Conservation (phyloP, 2,113 vertebrate genomes). For the Dipodomys merriami region DNA sequence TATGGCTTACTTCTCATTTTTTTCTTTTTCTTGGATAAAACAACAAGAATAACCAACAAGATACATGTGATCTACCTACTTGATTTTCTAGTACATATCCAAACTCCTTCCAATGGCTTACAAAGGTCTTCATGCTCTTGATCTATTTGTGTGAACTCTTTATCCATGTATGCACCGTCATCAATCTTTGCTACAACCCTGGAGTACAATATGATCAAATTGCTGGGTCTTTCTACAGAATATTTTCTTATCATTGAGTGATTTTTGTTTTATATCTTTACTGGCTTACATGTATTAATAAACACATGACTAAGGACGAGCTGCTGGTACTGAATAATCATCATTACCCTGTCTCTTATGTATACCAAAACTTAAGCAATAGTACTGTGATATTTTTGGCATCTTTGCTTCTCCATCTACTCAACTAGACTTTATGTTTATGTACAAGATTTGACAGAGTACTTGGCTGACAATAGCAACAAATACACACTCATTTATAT, state of each 20-base stretch:
- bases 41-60: background rate
- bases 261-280: background rate
- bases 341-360: background rate
- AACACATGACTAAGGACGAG: background rate
- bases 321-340: background rate
- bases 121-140: too few species aligned
- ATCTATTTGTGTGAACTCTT: background rate
- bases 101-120: background rate
- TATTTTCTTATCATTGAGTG: background rate
- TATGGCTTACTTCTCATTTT: background rate
- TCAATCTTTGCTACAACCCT: background rate
- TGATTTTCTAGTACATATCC: background rate
- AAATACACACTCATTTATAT: background rate
- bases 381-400: accelerated
- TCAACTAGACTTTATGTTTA: background rate
- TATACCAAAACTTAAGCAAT: background rate
- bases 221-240: background rate
- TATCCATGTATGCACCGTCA: background rate
- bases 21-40: background rate
- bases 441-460: background rate
- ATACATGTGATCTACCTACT: background rate
- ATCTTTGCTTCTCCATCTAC: background rate
- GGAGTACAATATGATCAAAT: accelerated
- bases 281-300: background rate
- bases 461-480: background rate